Conservation (phyloP, 2,888 invertebrate genomes). For the Byasa hedistus region DNA sequence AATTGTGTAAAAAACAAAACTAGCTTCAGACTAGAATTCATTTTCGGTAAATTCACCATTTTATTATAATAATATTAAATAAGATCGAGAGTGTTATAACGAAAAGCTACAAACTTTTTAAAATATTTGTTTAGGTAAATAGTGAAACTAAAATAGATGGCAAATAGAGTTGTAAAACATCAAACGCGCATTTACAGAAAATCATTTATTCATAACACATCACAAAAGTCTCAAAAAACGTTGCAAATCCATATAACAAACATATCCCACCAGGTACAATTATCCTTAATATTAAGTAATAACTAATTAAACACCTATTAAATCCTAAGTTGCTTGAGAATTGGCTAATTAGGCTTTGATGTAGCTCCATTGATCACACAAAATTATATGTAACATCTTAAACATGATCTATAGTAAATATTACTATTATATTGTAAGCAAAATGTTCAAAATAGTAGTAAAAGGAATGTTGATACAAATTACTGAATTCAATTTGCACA, state of each 20-base stretch:
- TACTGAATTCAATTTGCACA: background rate
- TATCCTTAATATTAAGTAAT: constrained; percentile 46
- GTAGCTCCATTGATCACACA: constrained; percentile 1
- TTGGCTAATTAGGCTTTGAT: constrained; percentile 37
- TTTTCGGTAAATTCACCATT: no score
- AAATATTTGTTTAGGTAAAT: background rate
- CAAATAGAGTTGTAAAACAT: background rate
- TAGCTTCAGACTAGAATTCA: no score
- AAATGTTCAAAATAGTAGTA: background rate
- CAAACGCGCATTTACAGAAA: constrained; percentile 54
- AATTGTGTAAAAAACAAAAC: no score
- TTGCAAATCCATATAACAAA: constrained; percentile 64
- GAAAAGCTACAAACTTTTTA: background rate
- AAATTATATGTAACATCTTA: background rate
- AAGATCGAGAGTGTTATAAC: no score
- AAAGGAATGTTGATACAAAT: background rate
- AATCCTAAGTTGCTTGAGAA: constrained; percentile 30
- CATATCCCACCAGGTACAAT: constrained; percentile 53
- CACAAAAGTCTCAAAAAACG: constrained; percentile 66
- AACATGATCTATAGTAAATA: background rate
- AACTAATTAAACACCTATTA: constrained; percentile 28
- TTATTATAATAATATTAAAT: no score
- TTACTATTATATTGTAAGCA: background rate
- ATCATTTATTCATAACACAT: constrained; percentile 67
- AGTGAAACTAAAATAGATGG: background rate